Evolutionary conservation across 2,113 vertebrate genomes (phyloP), one percentile per base, ranked within the genome.

Genomic region (Cryptomyrus ogoouensis): DNA sequence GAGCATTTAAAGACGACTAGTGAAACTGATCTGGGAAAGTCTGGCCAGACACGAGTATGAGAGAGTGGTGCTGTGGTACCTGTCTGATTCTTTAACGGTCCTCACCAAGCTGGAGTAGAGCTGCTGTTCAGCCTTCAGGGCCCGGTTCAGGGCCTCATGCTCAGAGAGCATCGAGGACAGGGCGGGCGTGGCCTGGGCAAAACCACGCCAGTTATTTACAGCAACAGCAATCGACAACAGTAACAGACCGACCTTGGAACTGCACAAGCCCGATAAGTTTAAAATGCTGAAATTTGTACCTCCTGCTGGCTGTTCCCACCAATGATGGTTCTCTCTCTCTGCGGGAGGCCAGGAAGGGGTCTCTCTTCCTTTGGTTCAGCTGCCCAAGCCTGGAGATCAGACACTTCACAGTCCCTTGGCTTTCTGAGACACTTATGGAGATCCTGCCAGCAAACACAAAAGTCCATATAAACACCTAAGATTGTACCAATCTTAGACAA

Each of bases 1-100:
- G 31, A 39, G 70, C 12, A 2, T 39, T 77, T 77, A 12, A 17
- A 77, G 3, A 39, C 3, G 12, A 77, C 15, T 77, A 77, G 27
- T 3, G 12, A 77, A 77, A 1, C 3, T 80, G 39, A n/a, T 44
- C 19, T 42, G 39, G 31, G 15, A 17, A 77, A 39, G 70, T 17
- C 42, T 24, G 17, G 80, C 44, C 15, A 44, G 31, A 85, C 46
- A 47, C 2, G 2, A 46, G 47, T 13, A 6, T 31, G 84, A 31
- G 10, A 31, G 7, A 53, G 24, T 15, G 1, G 50, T 24, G n/a
- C 5, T 2, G 5, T 90, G 94, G 91, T 91, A 99, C 98, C 97
- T 97, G 92, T 98, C 96, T 0, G 96, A 95, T 89, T 98, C 96
- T 92, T 96, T 97, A 62, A 99, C 96, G 10, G 97, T 96, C 84